phyloP scores from a whole-genome alignment of 2,113 vertebrate genomes.

The Caracal caracal region DNA sequence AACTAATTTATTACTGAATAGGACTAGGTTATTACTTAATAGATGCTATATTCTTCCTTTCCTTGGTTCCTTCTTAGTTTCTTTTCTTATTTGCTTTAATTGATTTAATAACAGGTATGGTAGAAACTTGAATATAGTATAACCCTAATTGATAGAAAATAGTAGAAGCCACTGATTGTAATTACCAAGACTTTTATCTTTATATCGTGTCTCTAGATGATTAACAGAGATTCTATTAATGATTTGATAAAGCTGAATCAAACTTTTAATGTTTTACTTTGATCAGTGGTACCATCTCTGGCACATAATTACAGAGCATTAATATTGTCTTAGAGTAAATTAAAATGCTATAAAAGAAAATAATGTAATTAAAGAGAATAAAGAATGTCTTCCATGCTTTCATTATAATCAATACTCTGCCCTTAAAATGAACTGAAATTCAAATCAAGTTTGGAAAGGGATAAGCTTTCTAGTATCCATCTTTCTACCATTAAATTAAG shows the following conservation, averaged over 20 bases:
- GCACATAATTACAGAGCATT: background rate
- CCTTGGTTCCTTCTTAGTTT: background rate
- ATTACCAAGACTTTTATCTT: background rate
- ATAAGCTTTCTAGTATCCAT: background rate
- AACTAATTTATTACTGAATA: background rate
- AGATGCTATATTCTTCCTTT: background rate
- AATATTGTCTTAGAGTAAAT: background rate
- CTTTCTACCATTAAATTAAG: background rate
- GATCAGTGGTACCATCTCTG: background rate
- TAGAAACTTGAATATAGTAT: background rate
- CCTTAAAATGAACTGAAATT: background rate
- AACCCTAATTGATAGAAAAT: background rate
- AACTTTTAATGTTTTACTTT: background rate
- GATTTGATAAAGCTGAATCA: background rate
- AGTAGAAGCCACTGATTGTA: background rate
- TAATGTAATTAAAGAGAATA: background rate
- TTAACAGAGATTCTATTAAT: background rate
- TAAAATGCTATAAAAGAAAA: conserved; percentile 33
- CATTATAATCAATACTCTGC: background rate
- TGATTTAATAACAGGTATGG: background rate
- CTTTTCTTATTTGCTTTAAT: background rate
- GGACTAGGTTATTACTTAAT: background rate
- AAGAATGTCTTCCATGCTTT: background rate
- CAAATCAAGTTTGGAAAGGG: background rate
- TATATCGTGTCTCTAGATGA: background rate